A percentile compares a stretch with the other conserved stretches of the same genome.
These are phyloP conservation scores for Ardeotis arabs DNA, from an alignment of 2,113 vertebrate species.

Conservation along the genomic window DNA sequence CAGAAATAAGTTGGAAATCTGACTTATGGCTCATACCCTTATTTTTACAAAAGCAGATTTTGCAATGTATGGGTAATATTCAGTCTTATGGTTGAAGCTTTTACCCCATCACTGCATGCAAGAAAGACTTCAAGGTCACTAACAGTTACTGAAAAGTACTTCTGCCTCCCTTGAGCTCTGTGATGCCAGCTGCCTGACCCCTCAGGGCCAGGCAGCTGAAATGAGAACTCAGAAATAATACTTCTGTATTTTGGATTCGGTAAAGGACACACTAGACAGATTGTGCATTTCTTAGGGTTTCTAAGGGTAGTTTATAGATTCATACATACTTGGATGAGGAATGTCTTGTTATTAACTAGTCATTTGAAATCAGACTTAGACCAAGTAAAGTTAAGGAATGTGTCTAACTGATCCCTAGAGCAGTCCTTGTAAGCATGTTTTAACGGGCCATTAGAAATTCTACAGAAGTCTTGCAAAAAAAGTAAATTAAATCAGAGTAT, in stretches of 20 bases:
- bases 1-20: background rate
- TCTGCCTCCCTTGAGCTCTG: background rate
- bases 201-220: background rate
- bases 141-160: background rate
- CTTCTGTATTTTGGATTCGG: background rate
- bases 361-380: background rate
- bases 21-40: background rate
- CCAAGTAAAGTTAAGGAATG: background rate
- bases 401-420: background rate
- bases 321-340: background rate
- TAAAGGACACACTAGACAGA: background rate
- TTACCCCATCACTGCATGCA: background rate
- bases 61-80: background rate
- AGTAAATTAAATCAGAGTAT: background rate
- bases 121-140: background rate
- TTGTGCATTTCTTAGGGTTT: background rate
- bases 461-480: background rate
- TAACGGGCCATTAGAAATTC: background rate
- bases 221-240: background rate
- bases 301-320: background rate
- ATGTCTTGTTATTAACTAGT: background rate
- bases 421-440: background rate
- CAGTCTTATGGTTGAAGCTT: accelerated
- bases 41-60: background rate
- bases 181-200: background rate